Evolutionary conservation across 2,888 invertebrate genomes (phyloP).

Genomic region (Cheilosia impressa): DNA sequence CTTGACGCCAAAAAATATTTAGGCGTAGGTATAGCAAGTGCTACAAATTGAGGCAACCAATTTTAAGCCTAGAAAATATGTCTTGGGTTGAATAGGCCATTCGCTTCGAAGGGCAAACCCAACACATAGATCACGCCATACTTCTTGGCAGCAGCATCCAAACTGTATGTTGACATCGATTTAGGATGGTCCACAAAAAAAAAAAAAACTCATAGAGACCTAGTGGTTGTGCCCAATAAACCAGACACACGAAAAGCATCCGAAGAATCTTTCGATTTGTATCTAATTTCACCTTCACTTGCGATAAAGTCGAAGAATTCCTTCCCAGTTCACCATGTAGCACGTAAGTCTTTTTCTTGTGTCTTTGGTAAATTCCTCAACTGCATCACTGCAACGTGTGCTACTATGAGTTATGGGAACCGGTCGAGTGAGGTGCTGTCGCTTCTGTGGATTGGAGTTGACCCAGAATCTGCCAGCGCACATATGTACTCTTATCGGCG

Average conservation of each 20-base stretch:
- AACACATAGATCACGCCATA: no score
- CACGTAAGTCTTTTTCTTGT: conserved; percentile 28
- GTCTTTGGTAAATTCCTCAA: conserved; percentile 47
- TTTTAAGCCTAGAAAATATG: no score
- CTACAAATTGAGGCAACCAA: no score
- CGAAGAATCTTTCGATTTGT: conserved; percentile 32
- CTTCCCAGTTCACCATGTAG: conserved; percentile 12
- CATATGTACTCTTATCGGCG: conserved; percentile 38
- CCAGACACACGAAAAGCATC: conserved; percentile 3
- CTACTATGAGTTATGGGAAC: conserved; percentile 67
- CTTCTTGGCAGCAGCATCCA: no score
- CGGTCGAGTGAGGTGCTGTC: conserved; percentile 57
- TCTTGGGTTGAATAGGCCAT: neutral
- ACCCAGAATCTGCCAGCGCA: conserved; percentile 54
- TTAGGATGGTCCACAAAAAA: neutral
- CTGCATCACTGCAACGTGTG: conserved; percentile 36
- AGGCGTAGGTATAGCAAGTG: no score
- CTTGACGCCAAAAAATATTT: no score
- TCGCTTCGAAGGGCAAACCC: no score
- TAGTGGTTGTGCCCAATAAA: conserved; percentile 10
- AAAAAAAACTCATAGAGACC: conserved; percentile 26
- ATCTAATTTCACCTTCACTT: conserved; percentile 71
- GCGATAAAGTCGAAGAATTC: conserved; percentile 47
- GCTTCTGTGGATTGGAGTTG: conserved; percentile 63
- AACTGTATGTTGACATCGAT: no score